Percentiles rank a stretch among this genome's conserved stretches.
These are phyloP conservation scores for Stenodera caucasica DNA, from an alignment of 2,888 invertebrate genomes.

Conservation along the genomic window DNA sequence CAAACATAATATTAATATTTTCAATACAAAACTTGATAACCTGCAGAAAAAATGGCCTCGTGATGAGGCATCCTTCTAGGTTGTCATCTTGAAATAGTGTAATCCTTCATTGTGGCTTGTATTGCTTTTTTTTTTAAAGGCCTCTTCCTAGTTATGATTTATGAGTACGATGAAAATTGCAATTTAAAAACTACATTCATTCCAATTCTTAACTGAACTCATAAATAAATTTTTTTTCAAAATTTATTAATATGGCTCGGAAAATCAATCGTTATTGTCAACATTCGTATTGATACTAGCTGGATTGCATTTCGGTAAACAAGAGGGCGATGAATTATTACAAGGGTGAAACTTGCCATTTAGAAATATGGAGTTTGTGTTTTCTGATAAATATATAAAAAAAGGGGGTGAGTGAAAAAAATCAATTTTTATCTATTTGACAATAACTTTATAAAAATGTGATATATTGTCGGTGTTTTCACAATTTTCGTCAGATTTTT, in stretches of 20 bases:
- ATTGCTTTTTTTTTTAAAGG: too few species aligned
- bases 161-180: neutral
- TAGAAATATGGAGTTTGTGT: neutral
- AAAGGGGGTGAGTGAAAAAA: neutral
- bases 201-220: neutral
- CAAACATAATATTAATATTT: too few species aligned
- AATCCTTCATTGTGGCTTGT: neutral
- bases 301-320: neutral
- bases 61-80: neutral
- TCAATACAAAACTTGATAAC: too few species aligned
- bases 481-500: too few species aligned
- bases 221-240: neutral
- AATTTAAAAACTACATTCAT: neutral
- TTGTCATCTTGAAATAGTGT: neutral
- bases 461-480: neutral
- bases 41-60: too few species aligned
- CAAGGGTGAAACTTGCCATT: neutral
- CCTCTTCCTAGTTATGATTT: neutral
- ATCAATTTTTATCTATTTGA: neutral
- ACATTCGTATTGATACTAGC: neutral
- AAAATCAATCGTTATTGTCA: neutral
- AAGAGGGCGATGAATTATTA: slow-evolving; percentile 6
- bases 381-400: neutral
- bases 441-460: neutral
- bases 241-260: neutral